These are phyloP conservation scores for Celastrina argiolus DNA, from an alignment of 2,888 invertebrate species.

Conservation along the genomic window DNA sequence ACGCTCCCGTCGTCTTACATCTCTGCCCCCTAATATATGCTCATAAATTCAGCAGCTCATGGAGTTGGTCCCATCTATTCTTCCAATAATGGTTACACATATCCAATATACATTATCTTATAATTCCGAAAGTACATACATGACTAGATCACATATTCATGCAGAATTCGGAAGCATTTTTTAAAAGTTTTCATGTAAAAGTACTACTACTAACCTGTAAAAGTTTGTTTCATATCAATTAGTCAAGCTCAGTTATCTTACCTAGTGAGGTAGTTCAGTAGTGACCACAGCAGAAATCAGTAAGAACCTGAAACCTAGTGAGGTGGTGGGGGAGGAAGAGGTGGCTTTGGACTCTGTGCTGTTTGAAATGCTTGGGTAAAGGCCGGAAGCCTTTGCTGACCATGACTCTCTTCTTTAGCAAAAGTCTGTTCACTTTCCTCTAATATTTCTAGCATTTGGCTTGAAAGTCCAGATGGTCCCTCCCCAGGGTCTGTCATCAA, in stretches of 20 bases:
- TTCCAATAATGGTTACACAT: constrained; percentile 59
- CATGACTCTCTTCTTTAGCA: constrained; percentile 50
- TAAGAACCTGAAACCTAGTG: constrained; percentile 51
- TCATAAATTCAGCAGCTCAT: constrained; percentile 55
- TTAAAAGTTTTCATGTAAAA: neutral
- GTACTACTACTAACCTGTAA: neutral
- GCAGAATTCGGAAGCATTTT: constrained; percentile 76
- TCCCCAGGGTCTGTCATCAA: constrained; percentile 67
- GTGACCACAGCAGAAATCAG: constrained; percentile 68
- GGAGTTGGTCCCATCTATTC: constrained; percentile 74
- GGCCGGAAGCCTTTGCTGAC: constrained; percentile 62
- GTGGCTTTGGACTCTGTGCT: constrained; percentile 60
- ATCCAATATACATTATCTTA: constrained; percentile 71
- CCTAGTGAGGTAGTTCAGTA: constrained; percentile 73
- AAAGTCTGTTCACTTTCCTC: constrained; percentile 42
- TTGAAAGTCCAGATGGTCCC: constrained; percentile 63
- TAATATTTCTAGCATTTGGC: constrained; percentile 58
- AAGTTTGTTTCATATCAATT: neutral
- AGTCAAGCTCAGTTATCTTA: constrained; percentile 62
- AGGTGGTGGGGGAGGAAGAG: constrained; percentile 70
- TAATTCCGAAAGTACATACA: constrained; percentile 78
- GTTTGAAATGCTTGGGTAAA: constrained; percentile 73
- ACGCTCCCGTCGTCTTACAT: constrained; percentile 49
- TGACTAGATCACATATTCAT: constrained; percentile 77
- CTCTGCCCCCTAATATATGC: constrained; percentile 39